These are phyloP conservation scores for Furcifer pardalis DNA, from an alignment of 2,797 vertebrate species.

Conservation along the genomic window DNA sequence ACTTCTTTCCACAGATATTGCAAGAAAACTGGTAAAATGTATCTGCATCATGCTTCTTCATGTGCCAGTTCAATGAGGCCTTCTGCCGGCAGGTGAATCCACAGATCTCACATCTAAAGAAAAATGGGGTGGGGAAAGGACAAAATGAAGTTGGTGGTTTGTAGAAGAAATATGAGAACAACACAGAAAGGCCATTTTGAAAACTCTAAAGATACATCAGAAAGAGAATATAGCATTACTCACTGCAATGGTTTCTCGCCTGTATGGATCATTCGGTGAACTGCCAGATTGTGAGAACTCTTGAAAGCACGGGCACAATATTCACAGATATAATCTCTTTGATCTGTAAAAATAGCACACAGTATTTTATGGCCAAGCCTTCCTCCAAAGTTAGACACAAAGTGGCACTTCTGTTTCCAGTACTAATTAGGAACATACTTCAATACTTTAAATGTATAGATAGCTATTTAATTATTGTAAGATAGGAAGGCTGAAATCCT, in stretches of 20 bases:
- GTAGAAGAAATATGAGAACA: fast-evolving
- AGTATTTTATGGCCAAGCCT: background rate
- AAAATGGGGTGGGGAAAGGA: conserved; percentile 29
- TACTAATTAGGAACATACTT: background rate
- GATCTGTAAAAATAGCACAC: conserved; percentile 80
- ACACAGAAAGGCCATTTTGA: background rate
- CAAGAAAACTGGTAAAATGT: conserved; percentile 97
- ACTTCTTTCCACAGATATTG: conserved; percentile 97
- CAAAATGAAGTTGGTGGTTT: conserved; percentile 3
- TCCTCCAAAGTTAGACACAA: background rate
- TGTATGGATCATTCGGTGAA: conserved; percentile 98
- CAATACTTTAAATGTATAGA: too few species aligned
- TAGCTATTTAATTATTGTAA: too few species aligned
- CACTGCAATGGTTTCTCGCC: conserved; percentile 98
- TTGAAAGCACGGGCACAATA: conserved; percentile 98
- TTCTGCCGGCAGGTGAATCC: conserved; percentile 98
- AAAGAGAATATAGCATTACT: conserved; percentile 68
- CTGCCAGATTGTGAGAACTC: conserved; percentile 97
- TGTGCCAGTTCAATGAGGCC: conserved; percentile 98
- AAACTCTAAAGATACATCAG: background rate
- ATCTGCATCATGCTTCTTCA: conserved; percentile 97
- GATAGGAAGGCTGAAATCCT: too few species aligned
- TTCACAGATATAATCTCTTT: conserved; percentile 98
- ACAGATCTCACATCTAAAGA: conserved; percentile 94
- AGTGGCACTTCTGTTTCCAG: conserved; percentile 9